Evolutionary conservation across 2,113 vertebrate species (phyloP).

Genomic region (Amphilophus citrinellus): DNA sequence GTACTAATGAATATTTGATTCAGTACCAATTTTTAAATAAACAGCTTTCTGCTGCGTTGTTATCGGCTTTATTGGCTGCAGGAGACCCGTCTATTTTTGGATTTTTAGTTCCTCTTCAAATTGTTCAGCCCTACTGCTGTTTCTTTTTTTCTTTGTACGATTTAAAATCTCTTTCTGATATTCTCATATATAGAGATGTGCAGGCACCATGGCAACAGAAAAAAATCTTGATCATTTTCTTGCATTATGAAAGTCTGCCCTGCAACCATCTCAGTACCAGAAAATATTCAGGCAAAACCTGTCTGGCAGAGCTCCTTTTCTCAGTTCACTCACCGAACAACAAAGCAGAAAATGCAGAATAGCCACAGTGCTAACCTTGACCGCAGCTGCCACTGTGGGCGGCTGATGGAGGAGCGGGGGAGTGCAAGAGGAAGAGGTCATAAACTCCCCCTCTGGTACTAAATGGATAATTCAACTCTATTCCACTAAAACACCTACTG

Average conservation of each 20-base stretch:
- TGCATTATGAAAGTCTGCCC: slow-evolving; percentile 45
- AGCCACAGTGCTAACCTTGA: slow-evolving; percentile 68
- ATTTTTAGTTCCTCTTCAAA: slow-evolving; percentile 36
- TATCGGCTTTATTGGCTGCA: slow-evolving; percentile 17
- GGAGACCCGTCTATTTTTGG: slow-evolving; percentile 40
- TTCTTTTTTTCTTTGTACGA: slow-evolving; percentile 1
- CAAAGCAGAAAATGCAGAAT: slow-evolving; percentile 48
- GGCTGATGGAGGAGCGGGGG: slow-evolving; percentile 65
- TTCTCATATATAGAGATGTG: slow-evolving; percentile 24
- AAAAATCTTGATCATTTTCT: slow-evolving; percentile 35
- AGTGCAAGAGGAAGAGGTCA: slow-evolving; percentile 65
- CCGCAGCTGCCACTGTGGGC: slow-evolving; percentile 57
- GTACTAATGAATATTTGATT: neutral
- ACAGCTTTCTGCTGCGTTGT: neutral
- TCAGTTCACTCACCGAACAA: neutral
- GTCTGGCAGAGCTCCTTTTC: slow-evolving; percentile 37
- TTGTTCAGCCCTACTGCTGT: slow-evolving; percentile 26
- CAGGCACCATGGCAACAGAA: slow-evolving; percentile 60
- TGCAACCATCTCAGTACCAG: slow-evolving; percentile 35
- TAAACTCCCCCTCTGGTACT: slow-evolving; percentile 69
- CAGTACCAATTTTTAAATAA: neutral
- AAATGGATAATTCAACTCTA: slow-evolving; percentile 79
- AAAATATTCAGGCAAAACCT: slow-evolving; percentile 25
- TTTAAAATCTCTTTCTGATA: slow-evolving; percentile 41
- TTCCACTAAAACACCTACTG: slow-evolving; percentile 66